A percentile compares a stretch with the other conserved stretches of the same genome.
phyloP scores from a whole-genome alignment of 2,888 invertebrate genomes.

The Eilema griseolum region DNA sequence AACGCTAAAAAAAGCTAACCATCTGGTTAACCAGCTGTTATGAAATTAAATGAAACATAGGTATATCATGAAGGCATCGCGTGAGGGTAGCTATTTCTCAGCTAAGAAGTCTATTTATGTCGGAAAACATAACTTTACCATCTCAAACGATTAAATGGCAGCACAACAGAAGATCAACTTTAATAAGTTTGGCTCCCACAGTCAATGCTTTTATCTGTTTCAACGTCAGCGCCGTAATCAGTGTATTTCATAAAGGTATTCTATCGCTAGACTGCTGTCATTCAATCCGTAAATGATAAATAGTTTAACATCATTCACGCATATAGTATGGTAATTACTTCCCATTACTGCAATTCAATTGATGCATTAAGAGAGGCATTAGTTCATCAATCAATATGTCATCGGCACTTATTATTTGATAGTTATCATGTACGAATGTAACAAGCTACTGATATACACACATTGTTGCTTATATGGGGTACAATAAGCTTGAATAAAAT shows the following conservation, averaged over 20 bases:
- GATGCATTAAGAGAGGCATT: constrained; percentile 1
- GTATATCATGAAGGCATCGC: background rate
- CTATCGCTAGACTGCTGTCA: background rate
- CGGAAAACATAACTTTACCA: background rate
- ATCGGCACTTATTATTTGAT: constrained; percentile 1
- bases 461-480: background rate
- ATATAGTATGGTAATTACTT: constrained; percentile 12
- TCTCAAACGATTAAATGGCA: background rate
- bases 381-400: constrained; percentile 7
- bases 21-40: too few species aligned
- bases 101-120: background rate
- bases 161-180: background rate
- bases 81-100: background rate
- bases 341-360: constrained; percentile 9
- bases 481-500: background rate
- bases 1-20: too few species aligned
- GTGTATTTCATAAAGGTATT: background rate
- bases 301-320: constrained; percentile 3
- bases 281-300: constrained; percentile 9
- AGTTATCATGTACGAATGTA: background rate
- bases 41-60: too few species aligned
- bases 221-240: background rate
- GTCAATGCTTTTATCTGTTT: background rate
- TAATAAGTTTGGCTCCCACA: background rate
- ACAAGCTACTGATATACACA: background rate